phyloP scores from a whole-genome alignment of 2,888 invertebrate species.

The Heliconius ismenius region DNA sequence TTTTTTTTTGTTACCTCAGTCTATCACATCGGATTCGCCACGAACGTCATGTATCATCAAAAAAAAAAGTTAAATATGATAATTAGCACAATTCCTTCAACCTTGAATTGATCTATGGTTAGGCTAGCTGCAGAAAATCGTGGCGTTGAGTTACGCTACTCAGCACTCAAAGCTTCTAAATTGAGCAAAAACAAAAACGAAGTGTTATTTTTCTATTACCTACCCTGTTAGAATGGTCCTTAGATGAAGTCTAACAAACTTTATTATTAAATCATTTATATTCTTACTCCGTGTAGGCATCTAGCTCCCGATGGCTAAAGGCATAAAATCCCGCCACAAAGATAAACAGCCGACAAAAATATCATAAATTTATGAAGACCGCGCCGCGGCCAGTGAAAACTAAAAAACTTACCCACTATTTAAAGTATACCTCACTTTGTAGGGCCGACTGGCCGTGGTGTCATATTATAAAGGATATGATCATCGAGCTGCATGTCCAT shows the following conservation, averaged over 20 bases:
- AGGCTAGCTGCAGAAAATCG: too few relatives aligned
- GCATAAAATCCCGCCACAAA: slow-evolving; percentile 49
- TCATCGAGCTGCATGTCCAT: neutral
- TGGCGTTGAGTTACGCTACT: too few relatives aligned
- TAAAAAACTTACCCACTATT: slow-evolving; percentile 71
- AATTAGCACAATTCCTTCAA: neutral
- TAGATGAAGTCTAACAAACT: neutral
- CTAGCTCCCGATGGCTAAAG: slow-evolving; percentile 44
- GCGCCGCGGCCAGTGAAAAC: slow-evolving; percentile 61
- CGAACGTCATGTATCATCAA: too few relatives aligned
- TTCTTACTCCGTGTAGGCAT: slow-evolving; percentile 22
- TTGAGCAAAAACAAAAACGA: too few relatives aligned
- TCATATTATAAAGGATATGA: slow-evolving; percentile 30
- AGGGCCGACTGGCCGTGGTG: slow-evolving; percentile 43
- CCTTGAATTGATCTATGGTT: too few relatives aligned
- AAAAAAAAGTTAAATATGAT: neutral
- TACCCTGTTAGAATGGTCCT: too few relatives aligned
- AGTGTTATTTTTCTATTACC: too few relatives aligned
- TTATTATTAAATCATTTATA: slow-evolving; percentile 1
- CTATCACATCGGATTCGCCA: too few relatives aligned
- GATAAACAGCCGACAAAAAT: slow-evolving; percentile 71
- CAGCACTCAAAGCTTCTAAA: too few relatives aligned
- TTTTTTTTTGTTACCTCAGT: too few relatives aligned
- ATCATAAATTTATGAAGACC: slow-evolving; percentile 66
- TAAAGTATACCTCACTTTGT: slow-evolving; percentile 77